Evolutionary conservation across 2,888 invertebrate genomes (phyloP).

Genomic region (Patella ulyssiponensis): DNA sequence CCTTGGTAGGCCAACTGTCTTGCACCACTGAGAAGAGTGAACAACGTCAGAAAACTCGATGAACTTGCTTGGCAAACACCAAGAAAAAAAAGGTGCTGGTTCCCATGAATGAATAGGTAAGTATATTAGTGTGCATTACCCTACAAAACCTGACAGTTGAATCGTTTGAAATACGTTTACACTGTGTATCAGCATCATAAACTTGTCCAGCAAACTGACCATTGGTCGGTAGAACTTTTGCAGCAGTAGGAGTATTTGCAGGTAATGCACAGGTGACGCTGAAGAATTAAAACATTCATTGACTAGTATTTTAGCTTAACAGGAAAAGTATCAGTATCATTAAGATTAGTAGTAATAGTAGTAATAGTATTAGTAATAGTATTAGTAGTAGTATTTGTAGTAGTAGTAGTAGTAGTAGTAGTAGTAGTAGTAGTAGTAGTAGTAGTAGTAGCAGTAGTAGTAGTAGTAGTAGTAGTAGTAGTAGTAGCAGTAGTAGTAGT

Average conservation of each 20-base stretch:
- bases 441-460: background rate
- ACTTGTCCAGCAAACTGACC: background rate
- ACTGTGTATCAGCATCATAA: constrained; percentile 1
- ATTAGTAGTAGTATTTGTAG: too few relatives aligned
- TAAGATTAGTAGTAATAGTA: too few relatives aligned
- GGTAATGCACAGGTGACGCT: background rate
- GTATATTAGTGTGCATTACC: background rate
- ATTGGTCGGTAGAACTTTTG: background rate
- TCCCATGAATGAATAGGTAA: too few relatives aligned
- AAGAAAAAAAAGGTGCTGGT: too few relatives aligned
- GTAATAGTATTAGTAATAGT: too few relatives aligned
- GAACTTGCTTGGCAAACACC: too few relatives aligned
- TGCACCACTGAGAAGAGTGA: too few relatives aligned
- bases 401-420: background rate
- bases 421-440: background rate
- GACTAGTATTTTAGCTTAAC: too few relatives aligned
- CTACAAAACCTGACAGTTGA: background rate
- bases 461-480: constrained; percentile 7
- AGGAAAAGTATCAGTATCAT: too few relatives aligned
- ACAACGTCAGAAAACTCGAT: too few relatives aligned
- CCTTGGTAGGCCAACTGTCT: too few relatives aligned
- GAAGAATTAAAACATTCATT: background rate
- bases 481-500: constrained; percentile 8
- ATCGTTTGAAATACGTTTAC: background rate
- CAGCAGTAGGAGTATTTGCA: background rate